Evolutionary conservation across 2,797 vertebrate genomes (phyloP), one percentile per base, ranked within the genome.

Genomic region (Acanthis flammea): DNA sequence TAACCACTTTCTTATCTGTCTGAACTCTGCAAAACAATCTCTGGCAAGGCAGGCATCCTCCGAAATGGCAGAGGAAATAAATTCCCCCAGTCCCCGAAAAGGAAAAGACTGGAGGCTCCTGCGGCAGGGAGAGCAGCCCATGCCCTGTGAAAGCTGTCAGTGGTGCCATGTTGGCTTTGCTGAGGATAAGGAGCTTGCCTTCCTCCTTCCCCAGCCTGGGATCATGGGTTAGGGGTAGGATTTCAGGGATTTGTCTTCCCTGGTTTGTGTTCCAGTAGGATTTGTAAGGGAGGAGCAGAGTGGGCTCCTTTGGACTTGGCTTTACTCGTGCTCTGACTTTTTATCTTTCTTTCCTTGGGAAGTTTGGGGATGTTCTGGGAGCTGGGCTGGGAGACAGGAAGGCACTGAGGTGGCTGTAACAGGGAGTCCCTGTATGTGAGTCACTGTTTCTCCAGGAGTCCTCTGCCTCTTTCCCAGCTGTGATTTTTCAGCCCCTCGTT

Each of bases 21-120:
- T 97, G 76, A 97, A 97, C 90, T 95, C 92, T 94, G 84, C 88
- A 93, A 95, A 97, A 93, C 94, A 97, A 94, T 95, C 96, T 92
- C 51, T 78, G 94, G 82, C 91, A 92, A 94, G 71, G 76, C 96
- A 97, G 91, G 94, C 92, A 94, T 94, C 87, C 95, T 90, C 89
- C 17, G 54, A 96, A 95, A 94, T 93, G 88, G 92, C 95, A 94
- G 84, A 86, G 81, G 93, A 97, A 96, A 93, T 94, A 92, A 93
- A 95, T 93, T 96, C 92, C 90, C 88, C 95, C 82, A 95, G 93
- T 86, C 94, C 79, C 85, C 58, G 76, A 89, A 83, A 91, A 83
- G 71, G 88, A 91, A 95, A 85, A 89, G 84, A 6, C 88, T 62
- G 86, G 94, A 94, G 58, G 31, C 50, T 96, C 70, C 65, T 39